These are phyloP conservation scores for Calliopum simillimum DNA, from an alignment of 2,888 invertebrate genomes.

Conservation along the genomic window DNA sequence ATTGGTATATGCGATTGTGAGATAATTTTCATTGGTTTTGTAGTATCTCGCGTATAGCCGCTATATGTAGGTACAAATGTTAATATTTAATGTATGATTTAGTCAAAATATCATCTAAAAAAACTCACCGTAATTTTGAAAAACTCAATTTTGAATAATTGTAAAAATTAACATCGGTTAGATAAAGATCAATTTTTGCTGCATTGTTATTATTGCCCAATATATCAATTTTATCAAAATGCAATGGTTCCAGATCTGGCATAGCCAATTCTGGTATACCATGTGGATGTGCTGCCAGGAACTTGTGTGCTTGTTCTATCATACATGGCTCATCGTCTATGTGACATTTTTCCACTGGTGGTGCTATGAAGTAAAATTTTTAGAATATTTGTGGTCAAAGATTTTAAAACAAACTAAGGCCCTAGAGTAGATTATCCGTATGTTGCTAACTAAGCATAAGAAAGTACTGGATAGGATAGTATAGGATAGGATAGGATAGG, in stretches of 20 bases:
- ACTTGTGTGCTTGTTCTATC: constrained; percentile 43
- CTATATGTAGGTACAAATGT: constrained; percentile 34
- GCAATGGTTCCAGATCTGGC: constrained; percentile 45
- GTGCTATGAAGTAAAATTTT: constrained; percentile 41
- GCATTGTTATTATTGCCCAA: constrained; percentile 45
- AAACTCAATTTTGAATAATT: constrained; percentile 43
- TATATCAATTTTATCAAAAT: constrained; percentile 46
- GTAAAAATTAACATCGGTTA: constrained; percentile 48
- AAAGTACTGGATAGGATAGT: too few relatives aligned
- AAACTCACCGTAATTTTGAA: constrained; percentile 41
- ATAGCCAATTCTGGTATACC: constrained; percentile 48
- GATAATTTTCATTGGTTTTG: constrained; percentile 48
- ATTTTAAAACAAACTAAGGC: background rate
- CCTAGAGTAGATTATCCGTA: too few relatives aligned
- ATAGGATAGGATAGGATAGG: too few relatives aligned
- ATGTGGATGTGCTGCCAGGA: constrained; percentile 37
- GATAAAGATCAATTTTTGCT: constrained; percentile 49
- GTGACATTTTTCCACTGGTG: constrained; percentile 49
- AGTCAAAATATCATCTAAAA: background rate
- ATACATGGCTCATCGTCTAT: constrained; percentile 50
- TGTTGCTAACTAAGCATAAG: too few relatives aligned
- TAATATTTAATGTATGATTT: background rate
- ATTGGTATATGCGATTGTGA: constrained; percentile 22
- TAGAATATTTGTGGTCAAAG: background rate
- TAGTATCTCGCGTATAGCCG: constrained; percentile 50